phyloP scores from a whole-genome alignment of 2,797 vertebrate species.

The Pantherophis alleghaniensis region DNA sequence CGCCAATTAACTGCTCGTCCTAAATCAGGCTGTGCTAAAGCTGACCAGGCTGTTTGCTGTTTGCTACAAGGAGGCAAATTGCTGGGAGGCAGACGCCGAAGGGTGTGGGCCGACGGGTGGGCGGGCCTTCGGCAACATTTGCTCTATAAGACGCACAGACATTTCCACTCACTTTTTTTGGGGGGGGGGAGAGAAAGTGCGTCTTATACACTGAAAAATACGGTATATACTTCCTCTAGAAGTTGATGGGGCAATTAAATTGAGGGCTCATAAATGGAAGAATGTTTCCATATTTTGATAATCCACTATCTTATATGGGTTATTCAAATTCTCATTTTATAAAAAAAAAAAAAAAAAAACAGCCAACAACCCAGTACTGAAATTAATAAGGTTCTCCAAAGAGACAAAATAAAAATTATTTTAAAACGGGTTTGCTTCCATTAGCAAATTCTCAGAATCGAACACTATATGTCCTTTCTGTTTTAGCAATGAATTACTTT shows the following conservation, averaged over 20 bases:
- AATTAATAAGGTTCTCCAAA: not conserved
- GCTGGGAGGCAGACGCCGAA: too few relatives aligned
- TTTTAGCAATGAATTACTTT: not conserved
- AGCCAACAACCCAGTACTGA: not conserved
- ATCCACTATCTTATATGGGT: not conserved
- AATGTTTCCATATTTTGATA: not conserved
- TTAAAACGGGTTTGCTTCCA: not conserved
- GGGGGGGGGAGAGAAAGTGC: rapidly evolving
- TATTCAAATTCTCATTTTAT: not conserved
- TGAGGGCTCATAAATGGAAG: not conserved
- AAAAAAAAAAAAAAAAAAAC: not conserved
- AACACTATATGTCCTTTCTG: not conserved
- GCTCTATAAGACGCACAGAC: too few relatives aligned
- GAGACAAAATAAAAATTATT: not conserved
- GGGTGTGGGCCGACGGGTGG: too few relatives aligned
- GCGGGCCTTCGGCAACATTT: too few relatives aligned
- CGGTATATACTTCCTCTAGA: not conserved
- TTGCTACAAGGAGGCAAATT: too few relatives aligned
- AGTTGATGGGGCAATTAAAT: not conserved
- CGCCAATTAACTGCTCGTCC: too few relatives aligned
- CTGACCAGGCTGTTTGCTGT: too few relatives aligned
- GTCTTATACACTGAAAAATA: too few relatives aligned
- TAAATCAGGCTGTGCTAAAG: too few relatives aligned
- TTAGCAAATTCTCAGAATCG: not conserved
- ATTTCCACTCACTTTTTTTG: too few relatives aligned